These are phyloP conservation scores for Hyposoter dolosus DNA, from an alignment of 2,888 invertebrate genomes.

Conservation along the genomic window DNA sequence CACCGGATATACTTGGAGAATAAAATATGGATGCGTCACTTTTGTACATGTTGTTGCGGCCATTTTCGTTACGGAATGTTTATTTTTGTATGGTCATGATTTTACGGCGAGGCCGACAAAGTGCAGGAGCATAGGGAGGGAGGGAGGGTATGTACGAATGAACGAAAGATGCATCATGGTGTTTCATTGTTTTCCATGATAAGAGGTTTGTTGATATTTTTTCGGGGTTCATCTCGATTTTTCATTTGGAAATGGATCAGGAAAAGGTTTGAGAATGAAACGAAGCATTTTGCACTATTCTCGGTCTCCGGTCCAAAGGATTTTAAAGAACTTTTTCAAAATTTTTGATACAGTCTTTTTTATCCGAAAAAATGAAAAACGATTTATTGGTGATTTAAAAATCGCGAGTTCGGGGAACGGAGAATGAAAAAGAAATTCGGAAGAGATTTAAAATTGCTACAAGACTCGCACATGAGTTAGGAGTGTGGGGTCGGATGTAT, in stretches of 20 bases:
- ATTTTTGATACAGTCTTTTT: too few relatives aligned
- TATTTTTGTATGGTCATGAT: neutral
- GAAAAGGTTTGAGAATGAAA: neutral
- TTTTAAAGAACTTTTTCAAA: too few relatives aligned
- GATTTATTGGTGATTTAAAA: neutral
- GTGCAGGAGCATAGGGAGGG: too few relatives aligned
- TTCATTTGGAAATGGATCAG: neutral
- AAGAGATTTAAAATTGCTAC: neutral
- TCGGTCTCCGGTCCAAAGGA: too few relatives aligned
- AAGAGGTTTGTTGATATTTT: neutral
- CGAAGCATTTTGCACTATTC: too few relatives aligned
- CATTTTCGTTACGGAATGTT: neutral
- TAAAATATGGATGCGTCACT: conserved; percentile 16
- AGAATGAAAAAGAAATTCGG: neutral
- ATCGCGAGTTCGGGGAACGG: neutral
- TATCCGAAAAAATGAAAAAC: too few relatives aligned
- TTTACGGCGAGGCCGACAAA: neutral
- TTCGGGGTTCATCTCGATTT: neutral
- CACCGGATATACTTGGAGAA: conserved; percentile 4
- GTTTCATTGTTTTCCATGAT: neutral
- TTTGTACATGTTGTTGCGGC: conserved; percentile 8
- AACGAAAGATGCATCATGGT: neutral
- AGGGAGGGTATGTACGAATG: neutral
- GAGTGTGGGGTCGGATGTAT: conserved; percentile 21
- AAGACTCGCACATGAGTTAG: conserved; percentile 9